Evolutionary conservation across 2,888 invertebrate genomes (phyloP), one percentile per base, ranked within the genome.

Genomic region (Clunio marinus): DNA sequence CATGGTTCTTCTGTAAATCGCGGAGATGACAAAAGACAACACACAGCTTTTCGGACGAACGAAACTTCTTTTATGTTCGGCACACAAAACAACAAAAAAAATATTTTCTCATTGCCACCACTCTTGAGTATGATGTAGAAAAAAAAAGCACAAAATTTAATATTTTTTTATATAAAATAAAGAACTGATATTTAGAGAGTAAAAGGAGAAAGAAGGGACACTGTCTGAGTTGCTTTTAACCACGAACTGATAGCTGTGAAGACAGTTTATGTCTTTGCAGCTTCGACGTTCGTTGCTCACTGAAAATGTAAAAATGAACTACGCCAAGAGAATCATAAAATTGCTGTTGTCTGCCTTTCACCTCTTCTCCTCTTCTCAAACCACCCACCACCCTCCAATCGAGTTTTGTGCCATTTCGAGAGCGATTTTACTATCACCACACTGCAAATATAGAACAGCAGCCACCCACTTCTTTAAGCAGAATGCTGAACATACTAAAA

Each of bases 221-320:
- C 51, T 51, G 51, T 51, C 51, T 51, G 20, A 51, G 20, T n/a
- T 51, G 17, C 17, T 51, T 51, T 4, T 17, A 51, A 51, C 8
- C 51, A 17, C 51, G 15, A 17, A 57, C n/a, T 24, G 27, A 10
- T n/a, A 28, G 37, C 25, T 63, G 10, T 5, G 41, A 41, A 41
- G 41, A 41, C 41, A 41, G 15, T 63, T 63, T 46, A 25, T 45
- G 63, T 63, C 63, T 63, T 28, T 27, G 46, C 63, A 46, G 27
- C 25, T 45, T 10, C 63, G 63, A 45, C 4, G 37, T 17, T 25
- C 45, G 46, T 37, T 63, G 15, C 63, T 63, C 63, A 63, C 63
- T 63, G 46, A 63, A 57, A 57, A 60, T 60, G 37, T 37, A 58
- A 58, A 45, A 27, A 28, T 20, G 22, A 51, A 51, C 51, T 51